Percentiles rank a stretch among this genome's conserved stretches.
Conservation (phyloP, 2,888 invertebrate genomes). For the Penaeus monodon region DNA sequence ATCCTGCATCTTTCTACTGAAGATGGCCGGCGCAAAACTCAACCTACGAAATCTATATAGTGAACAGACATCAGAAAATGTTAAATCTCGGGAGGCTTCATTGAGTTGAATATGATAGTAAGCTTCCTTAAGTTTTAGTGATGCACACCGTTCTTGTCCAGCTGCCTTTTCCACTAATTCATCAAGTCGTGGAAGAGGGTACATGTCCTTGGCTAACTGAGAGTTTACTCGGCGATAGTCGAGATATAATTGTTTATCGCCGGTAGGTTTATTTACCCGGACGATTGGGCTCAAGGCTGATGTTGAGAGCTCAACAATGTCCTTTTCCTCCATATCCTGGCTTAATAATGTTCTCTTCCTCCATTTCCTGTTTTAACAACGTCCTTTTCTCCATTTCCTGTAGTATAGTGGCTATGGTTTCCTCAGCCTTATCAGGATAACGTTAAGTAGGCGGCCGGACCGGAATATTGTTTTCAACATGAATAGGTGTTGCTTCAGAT, state of each 20-base stretch:
- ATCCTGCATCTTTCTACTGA: no score
- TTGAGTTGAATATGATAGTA: not conserved
- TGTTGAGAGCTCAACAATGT: not conserved
- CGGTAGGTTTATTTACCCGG: not conserved
- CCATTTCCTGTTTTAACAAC: not conserved
- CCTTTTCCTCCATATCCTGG: not conserved
- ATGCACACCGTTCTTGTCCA: not conserved
- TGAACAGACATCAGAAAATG: no score
- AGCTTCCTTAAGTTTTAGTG: not conserved
- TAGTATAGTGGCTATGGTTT: not conserved
- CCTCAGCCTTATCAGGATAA: not conserved
- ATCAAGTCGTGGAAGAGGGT: not conserved
- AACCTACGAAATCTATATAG: no score
- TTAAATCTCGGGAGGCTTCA: not conserved
- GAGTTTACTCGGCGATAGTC: not conserved
- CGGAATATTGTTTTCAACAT: not conserved
- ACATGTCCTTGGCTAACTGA: not conserved
- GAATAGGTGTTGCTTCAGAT: not conserved
- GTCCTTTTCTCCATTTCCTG: slow-evolving; percentile 5
- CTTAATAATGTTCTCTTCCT: no score
- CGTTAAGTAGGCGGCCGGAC: not conserved
- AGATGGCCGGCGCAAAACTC: no score
- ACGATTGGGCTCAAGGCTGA: slow-evolving; percentile 6
- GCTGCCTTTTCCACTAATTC: not conserved
- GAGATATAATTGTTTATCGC: not conserved